Percentiles rank a stretch among this genome's conserved stretches.
Evolutionary conservation across 1,140 invertebrate genomes (phyloP).

Genomic region (Hermetia illucens): DNA sequence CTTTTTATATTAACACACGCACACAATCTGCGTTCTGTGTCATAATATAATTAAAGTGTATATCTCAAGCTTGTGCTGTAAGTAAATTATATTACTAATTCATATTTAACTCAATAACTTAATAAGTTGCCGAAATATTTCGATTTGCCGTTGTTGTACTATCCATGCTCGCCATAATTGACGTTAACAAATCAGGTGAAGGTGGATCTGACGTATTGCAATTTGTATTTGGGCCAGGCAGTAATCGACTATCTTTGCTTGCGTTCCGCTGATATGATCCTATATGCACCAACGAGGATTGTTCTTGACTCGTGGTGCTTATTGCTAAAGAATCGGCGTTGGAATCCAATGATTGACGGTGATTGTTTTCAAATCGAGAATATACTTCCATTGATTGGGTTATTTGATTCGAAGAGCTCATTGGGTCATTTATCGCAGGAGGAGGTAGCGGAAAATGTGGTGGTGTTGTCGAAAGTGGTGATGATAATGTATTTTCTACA

Average conservation of each 20-base stretch:
- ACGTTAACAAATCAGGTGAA: constrained; percentile 19
- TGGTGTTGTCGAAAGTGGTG: too few relatives aligned
- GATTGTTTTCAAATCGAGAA: background rate
- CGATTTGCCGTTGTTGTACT: constrained; percentile 13
- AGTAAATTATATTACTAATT: too few relatives aligned
- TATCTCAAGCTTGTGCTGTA: too few relatives aligned
- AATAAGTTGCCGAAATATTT: background rate
- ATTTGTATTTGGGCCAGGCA: background rate
- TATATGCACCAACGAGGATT: constrained; percentile 4
- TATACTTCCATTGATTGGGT: background rate
- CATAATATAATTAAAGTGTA: too few relatives aligned
- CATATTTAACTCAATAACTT: too few relatives aligned
- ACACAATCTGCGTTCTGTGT: too few relatives aligned
- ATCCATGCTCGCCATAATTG: constrained; percentile 30
- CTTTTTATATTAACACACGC: too few relatives aligned
- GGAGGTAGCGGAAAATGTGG: too few relatives aligned
- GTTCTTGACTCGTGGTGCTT: constrained; percentile 1
- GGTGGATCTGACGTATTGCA: background rate
- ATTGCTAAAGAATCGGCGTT: background rate
- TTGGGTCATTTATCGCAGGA: too few relatives aligned
- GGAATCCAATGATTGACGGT: background rate
- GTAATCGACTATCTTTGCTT: constrained; percentile 5
- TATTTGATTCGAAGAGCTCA: too few relatives aligned
- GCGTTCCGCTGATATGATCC: constrained; percentile 9
- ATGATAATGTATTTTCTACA: too few relatives aligned